Conservation (phyloP, 2,888 invertebrate species). For the Corbicula japonica region DNA sequence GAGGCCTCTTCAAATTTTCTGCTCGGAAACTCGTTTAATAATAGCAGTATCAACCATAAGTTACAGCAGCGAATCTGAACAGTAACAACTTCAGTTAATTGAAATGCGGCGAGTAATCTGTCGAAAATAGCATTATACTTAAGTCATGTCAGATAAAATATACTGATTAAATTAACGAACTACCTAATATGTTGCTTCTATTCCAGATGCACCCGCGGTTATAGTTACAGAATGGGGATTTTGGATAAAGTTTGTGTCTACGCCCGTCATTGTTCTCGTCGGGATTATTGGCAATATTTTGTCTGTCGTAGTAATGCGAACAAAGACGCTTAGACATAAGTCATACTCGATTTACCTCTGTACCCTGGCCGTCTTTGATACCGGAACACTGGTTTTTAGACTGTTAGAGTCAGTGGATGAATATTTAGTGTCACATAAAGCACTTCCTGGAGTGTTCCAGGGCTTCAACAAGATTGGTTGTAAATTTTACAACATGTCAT, state of each 20-base stretch:
- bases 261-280: constrained; percentile 78
- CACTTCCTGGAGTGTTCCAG: constrained; percentile 60
- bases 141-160: too few relatives aligned
- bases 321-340: constrained; percentile 78
- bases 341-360: constrained; percentile 85
- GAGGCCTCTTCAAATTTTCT: too few relatives aligned
- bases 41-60: too few relatives aligned
- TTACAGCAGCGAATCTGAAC: too few relatives aligned
- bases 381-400: constrained; percentile 76
- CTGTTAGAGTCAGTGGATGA: constrained; percentile 73
- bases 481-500: constrained; percentile 80
- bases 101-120: too few relatives aligned
- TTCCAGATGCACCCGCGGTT: constrained; percentile 4
- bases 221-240: constrained; percentile 69
- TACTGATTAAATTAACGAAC: too few relatives aligned
- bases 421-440: constrained; percentile 34
- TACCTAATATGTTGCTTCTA: neutral
- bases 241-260: constrained; percentile 79
- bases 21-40: too few relatives aligned
- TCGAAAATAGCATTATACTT: too few relatives aligned
- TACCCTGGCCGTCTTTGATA: constrained; percentile 82
- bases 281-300: constrained; percentile 83
- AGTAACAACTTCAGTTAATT: too few relatives aligned
- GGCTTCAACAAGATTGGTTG: constrained; percentile 77
- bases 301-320: constrained; percentile 82